Percentiles rank a stretch among this genome's conserved stretches.
These are phyloP conservation scores for Stictocephala bisonia DNA, from an alignment of 2,888 invertebrate species.

Conservation along the genomic window DNA sequence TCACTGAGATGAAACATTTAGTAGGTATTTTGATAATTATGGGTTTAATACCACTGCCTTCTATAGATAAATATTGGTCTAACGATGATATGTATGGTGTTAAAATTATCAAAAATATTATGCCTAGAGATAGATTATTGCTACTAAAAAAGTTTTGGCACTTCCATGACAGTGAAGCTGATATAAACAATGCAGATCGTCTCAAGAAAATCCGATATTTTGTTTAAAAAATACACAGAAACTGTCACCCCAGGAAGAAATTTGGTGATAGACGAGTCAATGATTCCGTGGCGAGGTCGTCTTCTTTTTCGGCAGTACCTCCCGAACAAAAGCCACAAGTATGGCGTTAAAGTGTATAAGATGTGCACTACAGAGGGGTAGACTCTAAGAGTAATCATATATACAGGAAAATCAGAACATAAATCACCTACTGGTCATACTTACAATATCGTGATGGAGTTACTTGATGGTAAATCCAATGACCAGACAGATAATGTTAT, in stretches of 20 bases:
- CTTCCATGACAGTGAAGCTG: not conserved
- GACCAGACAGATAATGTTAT: too few species aligned
- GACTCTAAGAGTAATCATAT: not conserved
- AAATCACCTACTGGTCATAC: not conserved
- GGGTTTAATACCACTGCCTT: conserved; percentile 1
- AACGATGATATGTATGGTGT: not conserved
- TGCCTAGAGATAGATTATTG: conserved; percentile 10
- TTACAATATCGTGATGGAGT: not conserved
- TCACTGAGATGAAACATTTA: not conserved
- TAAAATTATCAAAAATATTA: not conserved
- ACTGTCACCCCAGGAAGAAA: not conserved
- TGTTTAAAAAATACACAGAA: not conserved
- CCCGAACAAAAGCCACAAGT: not conserved
- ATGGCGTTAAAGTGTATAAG: too few species aligned
- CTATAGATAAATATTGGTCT: not conserved
- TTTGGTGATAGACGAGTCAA: conserved; percentile 1
- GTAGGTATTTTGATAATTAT: conserved; percentile 9
- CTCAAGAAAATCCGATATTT: not conserved
- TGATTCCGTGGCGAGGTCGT: conserved; percentile 10
- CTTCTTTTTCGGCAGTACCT: not conserved
- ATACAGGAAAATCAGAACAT: not conserved
- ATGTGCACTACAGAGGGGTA: conserved; percentile 5
- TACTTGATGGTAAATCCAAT: not conserved
- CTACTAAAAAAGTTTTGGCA: conserved; percentile 15
- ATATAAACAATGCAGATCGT: too few species aligned